A percentile compares a stretch with the other conserved stretches of the same genome.
Conservation (phyloP, 2,888 invertebrate genomes). For the Malthinus seriepunctatus region DNA sequence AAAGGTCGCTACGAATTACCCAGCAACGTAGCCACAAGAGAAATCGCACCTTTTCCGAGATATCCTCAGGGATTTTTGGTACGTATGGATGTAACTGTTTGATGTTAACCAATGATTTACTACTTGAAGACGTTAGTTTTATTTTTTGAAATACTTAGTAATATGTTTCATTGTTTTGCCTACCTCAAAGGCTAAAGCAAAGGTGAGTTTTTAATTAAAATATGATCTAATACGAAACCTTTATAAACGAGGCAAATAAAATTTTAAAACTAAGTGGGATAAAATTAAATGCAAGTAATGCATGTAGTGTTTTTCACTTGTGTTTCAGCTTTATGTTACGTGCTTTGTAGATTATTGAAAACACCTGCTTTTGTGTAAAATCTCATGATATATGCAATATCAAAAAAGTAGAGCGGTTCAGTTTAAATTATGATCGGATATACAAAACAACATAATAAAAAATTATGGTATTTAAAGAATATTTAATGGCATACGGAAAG, state of each 20-base stretch:
- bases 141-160: not conserved
- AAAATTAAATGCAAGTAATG: constrained; percentile 1
- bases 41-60: constrained; percentile 85
- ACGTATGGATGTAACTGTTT: constrained; percentile 36
- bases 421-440: no score
- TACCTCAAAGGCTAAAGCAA: constrained; percentile 3
- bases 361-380: not conserved
- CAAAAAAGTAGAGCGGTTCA: no score
- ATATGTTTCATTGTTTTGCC: constrained; percentile 3
- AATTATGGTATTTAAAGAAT: no score
- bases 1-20: constrained; percentile 79
- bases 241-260: not conserved
- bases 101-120: not conserved
- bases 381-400: no score
- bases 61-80: constrained; percentile 70
- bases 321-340: not conserved
- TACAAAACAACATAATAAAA: no score
- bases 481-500: no score
- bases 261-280: not conserved
- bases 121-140: not conserved
- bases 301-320: not conserved
- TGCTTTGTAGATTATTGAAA: not conserved
- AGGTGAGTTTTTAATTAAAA: not conserved
- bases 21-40: constrained; percentile 85
- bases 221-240: no score